Evolutionary conservation across 2,888 invertebrate species (phyloP), one percentile per base, ranked within the genome.

Genomic region (Digitonthophagus gazella): DNA sequence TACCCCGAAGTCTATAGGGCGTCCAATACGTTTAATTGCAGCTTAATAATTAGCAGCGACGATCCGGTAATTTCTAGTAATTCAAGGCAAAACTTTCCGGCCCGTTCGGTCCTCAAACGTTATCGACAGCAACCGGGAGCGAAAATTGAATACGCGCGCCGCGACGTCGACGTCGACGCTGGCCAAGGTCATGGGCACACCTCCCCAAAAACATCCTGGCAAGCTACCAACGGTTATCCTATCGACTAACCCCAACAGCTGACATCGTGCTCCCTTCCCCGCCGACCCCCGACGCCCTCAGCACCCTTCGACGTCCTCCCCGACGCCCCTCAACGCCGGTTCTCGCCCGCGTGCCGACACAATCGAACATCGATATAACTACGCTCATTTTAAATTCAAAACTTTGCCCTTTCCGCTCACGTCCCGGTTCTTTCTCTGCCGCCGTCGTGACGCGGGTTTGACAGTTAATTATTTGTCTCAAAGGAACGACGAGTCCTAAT

Each of bases 191-290:
- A 68, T 65, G 68, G 68, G 28, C 65, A 64, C 65, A 68, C 68
- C 68, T 68, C 58, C 44, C 55, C 58, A 58, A 65, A 58, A 56
- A 68, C 68, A 65, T 68, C 68, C 68, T 68, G 65, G 67, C 67
- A 67, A 65, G 44, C 56, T 54, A 65, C 22, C 20, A 58, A 58
- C 65, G 28, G 58, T 61, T 61, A 61, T 65, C 64, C 65, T 68
- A 68, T 68, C 65, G 68, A 68, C 68, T 68, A 58, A 28, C 57
- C 57, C 58, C 54, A 44, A 22, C 65, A 57, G 65, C 58, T 65
- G 58, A 65, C 68, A 68, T 61, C 61, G 19, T 19, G 61, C 18
- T 19, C 20, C 61, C 61, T 19, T 18, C 61, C 20, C 61, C 15
- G 5, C 61, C 16, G 19, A 61, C 5, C 16, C 16, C 18, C 61